These are phyloP conservation scores for Chaetorhynchus papuensis DNA, from an alignment of 2,113 vertebrate species.

Conservation along the genomic window DNA sequence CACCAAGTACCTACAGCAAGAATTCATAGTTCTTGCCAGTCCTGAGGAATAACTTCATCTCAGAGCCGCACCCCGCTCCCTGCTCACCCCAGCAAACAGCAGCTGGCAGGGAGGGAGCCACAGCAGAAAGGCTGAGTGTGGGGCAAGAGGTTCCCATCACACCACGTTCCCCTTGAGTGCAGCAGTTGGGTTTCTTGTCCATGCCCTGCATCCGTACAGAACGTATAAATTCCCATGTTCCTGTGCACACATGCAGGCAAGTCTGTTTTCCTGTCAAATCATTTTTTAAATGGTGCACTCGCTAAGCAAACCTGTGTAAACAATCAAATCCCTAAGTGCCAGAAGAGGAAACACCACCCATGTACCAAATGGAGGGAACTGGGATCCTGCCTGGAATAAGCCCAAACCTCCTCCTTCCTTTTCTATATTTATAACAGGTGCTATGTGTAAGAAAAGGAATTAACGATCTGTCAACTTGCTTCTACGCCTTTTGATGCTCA, in stretches of 20 bases:
- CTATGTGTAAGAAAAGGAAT: slow-evolving; percentile 2
- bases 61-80: fast-evolving
- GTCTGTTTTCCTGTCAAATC: slow-evolving; percentile 30
- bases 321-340: not conserved
- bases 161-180: not conserved
- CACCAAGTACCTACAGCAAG: not conserved
- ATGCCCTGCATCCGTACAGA: not conserved
- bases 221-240: fast-evolving
- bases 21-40: not conserved
- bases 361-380: slow-evolving; percentile 37
- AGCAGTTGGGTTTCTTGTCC: not conserved
- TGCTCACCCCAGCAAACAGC: not conserved
- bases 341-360: slow-evolving; percentile 50
- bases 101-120: not conserved
- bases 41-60: not conserved
- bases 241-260: not conserved
- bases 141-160: not conserved
- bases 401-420: slow-evolving; percentile 16
- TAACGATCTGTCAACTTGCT: not conserved
- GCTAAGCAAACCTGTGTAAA: slow-evolving; percentile 50
- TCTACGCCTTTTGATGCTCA: not conserved
- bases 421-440: not conserved
- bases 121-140: fast-evolving
- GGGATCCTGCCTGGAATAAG: slow-evolving; percentile 42
- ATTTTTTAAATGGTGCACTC: slow-evolving; percentile 5